Conservation (phyloP, 2,888 invertebrate genomes). For the Mamestra brassicae region DNA sequence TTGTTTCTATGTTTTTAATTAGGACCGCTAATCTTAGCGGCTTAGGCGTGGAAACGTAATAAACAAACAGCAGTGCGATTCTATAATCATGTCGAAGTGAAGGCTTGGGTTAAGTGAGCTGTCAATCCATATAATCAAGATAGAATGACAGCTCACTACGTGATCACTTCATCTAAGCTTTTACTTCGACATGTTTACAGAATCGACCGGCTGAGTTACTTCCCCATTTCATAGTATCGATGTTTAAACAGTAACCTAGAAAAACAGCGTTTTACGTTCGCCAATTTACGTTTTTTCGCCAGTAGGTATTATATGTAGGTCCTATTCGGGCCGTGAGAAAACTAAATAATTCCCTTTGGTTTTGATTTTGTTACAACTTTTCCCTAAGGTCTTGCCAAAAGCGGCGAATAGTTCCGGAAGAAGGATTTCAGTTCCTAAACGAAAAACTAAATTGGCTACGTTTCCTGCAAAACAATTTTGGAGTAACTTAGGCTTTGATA, state of each 20-base stretch:
- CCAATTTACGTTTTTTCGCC: not conserved
- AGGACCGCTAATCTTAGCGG: no score
- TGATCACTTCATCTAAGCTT: no score
- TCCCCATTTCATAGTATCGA: no score
- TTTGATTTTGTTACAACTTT: conserved; percentile 43
- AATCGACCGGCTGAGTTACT: no score
- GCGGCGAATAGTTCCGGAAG: conserved; percentile 43
- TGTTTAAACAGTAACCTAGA: not conserved
- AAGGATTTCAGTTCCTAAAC: conserved; percentile 24
- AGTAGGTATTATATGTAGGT: not conserved
- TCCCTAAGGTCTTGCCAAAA: conserved; percentile 16
- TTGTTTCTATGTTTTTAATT: no score
- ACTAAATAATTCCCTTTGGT: conserved; percentile 36
- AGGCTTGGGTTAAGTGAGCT: no score
- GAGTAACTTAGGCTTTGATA: conserved; percentile 22
- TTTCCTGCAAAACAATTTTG: conserved; percentile 39
- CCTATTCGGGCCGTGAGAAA: conserved; percentile 11
- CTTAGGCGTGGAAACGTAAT: no score
- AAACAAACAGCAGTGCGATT: no score
- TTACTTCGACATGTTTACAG: no score
- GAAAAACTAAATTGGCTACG: conserved; percentile 44
- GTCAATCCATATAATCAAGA: no score
- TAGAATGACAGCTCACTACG: no score
- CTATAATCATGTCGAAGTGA: no score
- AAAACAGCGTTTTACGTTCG: not conserved